Base-by-base conservation (phyloP, 2,113 vertebrate species). In the Uria aalge region DNA sequence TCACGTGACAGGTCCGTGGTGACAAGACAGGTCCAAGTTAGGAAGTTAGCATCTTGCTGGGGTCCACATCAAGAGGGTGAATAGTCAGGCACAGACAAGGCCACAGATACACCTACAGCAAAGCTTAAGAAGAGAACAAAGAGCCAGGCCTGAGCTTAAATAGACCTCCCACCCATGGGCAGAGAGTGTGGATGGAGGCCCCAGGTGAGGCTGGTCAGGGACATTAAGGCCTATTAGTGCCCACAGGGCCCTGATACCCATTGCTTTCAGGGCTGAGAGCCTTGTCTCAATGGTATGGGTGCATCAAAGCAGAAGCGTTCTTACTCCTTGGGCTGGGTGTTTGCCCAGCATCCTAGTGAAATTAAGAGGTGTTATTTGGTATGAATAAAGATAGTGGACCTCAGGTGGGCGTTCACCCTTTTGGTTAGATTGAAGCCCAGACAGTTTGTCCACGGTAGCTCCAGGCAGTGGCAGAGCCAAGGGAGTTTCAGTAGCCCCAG, bases 31-130 rank as follows among this genome's bases (percentile, higher is more conserved):
- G 8, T 15, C 48, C 15, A 45, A 57, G 34, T 0, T 15, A 5
- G 14, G 27, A 53, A 63, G 29, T 6, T 30, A 66, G 10, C 5
- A n/a, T 23, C 57, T 59, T 23, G 13, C n/a, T 43, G 6, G 8
- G 8, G 11, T 36, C 38, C 5, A 7, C 10, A 53, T 12, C 24
- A 21, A 56, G 43, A 84, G 23, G 3, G 18, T 22, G 30, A 17
- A 2, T 5, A 43, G 18, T 14, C 38, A 69, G 26, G 13, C 11
- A 21, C 0, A 1, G 32, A 30, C 36, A 77, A 22, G 8, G 4
- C 50, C 30, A 2, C 0, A 69, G 15, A 2, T 1, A 40, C 15
- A 52, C 14, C 53, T 10, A 21, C 38, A 63, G 11, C 53, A 90
- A 73, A 82, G 9, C 81, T 73, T 12, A 62, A 21, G 4, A 50